Evolutionary conservation across 1,140 invertebrate species (phyloP).

Genomic region (Brachionus manjavacas): DNA sequence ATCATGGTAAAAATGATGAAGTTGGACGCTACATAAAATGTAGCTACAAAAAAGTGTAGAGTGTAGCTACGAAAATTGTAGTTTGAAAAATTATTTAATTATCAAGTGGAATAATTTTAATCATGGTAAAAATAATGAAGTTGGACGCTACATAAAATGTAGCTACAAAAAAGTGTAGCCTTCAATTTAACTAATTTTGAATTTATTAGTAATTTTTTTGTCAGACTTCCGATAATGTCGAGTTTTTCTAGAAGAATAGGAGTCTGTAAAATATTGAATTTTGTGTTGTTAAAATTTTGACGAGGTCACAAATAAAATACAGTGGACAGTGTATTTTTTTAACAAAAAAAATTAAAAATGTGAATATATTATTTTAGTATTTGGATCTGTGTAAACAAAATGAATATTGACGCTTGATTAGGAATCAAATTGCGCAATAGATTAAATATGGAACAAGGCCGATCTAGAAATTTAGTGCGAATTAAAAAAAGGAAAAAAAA

Average conservation of each 20-base stretch:
- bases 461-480: not conserved
- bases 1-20: not conserved
- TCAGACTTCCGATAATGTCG: too few species aligned
- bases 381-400: not conserved
- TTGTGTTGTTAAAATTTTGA: too few species aligned
- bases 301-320: too few species aligned
- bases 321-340: too few species aligned
- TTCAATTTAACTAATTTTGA: not conserved
- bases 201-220: too few species aligned
- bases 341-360: too few species aligned
- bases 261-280: too few species aligned
- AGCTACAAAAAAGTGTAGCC: not conserved
- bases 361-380: not conserved
- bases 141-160: not conserved
- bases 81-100: not conserved
- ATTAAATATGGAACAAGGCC: not conserved
- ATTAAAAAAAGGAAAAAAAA: not conserved
- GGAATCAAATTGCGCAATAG: not conserved
- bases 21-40: too few species aligned
- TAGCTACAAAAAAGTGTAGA: not conserved
- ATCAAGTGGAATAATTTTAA: not conserved
- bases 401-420: not conserved
- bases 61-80: not conserved
- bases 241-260: too few species aligned
- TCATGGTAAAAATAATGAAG: not conserved